A percentile compares a stretch with the other conserved stretches of the same genome.
phyloP scores from a whole-genome alignment of 2,888 invertebrate species.

The Amphipyra berbera region DNA sequence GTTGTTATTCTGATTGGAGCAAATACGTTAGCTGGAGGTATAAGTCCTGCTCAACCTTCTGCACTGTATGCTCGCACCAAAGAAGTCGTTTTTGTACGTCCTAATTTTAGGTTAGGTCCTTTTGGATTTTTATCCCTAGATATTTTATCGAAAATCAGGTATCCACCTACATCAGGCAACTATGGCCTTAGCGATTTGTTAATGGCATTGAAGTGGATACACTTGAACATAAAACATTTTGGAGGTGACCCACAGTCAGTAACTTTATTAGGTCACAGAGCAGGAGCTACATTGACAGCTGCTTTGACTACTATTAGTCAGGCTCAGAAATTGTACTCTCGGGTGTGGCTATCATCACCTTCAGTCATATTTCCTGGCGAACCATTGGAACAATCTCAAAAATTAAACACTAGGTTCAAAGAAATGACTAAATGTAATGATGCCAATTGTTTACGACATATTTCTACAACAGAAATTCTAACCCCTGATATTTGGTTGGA shows the following conservation, averaged over 20 bases:
- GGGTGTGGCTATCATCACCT: conserved; percentile 95
- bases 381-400: conserved; percentile 90
- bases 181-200: conserved; percentile 95
- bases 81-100: conserved; percentile 95
- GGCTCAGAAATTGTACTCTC: conserved; percentile 92
- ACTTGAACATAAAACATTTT: conserved; percentile 95
- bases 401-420: conserved; percentile 91
- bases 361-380: conserved; percentile 93
- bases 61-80: conserved; percentile 93
- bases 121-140: conserved; percentile 95
- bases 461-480: conserved; percentile 90
- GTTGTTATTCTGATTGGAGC: conserved; percentile 96
- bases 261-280: conserved; percentile 95
- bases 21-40: conserved; percentile 94
- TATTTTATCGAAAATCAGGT: conserved; percentile 91
- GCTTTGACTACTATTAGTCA: conserved; percentile 91
- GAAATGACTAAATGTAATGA: conserved; percentile 88
- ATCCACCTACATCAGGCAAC: conserved; percentile 95
- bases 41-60: conserved; percentile 93
- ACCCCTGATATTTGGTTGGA: conserved; percentile 93
- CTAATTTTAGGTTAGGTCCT: conserved; percentile 95
- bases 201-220: conserved; percentile 94
- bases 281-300: conserved; percentile 95
- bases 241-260: conserved; percentile 95
- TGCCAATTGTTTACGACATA: conserved; percentile 89